Evolutionary conservation across 2,113 vertebrate genomes (phyloP).

Genomic region (Onychorhynchus coronatus): DNA sequence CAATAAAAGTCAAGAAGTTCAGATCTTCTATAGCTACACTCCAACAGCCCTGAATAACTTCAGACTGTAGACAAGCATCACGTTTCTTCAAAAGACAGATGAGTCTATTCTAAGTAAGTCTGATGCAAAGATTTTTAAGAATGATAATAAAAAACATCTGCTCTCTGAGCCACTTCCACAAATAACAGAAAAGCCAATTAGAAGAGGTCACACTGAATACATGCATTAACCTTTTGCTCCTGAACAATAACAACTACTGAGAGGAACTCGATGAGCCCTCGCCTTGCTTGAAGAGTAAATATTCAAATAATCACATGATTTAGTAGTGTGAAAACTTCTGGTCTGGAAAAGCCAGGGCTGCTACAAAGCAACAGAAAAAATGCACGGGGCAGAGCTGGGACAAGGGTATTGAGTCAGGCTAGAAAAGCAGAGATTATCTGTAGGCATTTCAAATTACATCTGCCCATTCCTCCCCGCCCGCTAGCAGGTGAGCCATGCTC

Average conservation of each 20-base stretch:
- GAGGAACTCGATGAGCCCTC: not conserved
- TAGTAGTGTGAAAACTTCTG: not conserved
- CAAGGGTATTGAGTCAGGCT: not conserved
- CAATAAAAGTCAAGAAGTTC: not conserved
- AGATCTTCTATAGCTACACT: not conserved
- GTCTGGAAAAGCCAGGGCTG: not conserved
- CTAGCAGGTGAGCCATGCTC: conserved; percentile 55
- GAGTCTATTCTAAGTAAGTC: not conserved
- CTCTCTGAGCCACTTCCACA: not conserved
- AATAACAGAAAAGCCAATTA: not conserved
- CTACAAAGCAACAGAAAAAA: not conserved
- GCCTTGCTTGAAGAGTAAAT: not conserved
- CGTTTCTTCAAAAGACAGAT: not conserved
- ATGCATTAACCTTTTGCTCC: not conserved
- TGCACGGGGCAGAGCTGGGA: not conserved
- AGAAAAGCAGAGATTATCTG: conserved; percentile 21
- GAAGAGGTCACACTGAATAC: not conserved
- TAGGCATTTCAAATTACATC: conserved; percentile 21
- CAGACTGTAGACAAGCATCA: not conserved
- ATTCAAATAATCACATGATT: not conserved
- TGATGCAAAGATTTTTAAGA: not conserved
- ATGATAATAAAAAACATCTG: not conserved
- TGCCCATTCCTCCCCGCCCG: conserved; percentile 59
- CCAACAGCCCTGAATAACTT: not conserved
- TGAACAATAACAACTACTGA: not conserved